phyloP scores from a whole-genome alignment of 2,113 vertebrate genomes.

The Sapayoa aenigma region DNA sequence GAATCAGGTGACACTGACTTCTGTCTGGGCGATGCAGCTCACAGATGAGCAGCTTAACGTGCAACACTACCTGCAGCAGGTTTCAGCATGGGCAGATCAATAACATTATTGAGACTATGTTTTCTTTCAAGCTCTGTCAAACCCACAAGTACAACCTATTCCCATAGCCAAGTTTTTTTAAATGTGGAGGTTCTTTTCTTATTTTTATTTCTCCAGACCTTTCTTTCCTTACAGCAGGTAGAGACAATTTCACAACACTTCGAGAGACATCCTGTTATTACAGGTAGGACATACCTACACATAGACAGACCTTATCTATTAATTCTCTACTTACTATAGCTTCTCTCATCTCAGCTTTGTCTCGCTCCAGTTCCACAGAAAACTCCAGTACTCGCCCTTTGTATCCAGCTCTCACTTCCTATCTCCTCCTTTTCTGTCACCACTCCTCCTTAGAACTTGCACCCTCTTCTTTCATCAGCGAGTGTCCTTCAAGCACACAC shows the following conservation, averaged over 20 bases:
- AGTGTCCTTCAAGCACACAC: neutral
- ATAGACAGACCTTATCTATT: neutral
- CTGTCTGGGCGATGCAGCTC: neutral
- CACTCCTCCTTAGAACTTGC: neutral
- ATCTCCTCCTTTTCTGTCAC: neutral
- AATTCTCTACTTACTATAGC: neutral
- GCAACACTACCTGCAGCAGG: neutral
- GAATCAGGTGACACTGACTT: neutral
- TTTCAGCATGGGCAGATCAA: neutral
- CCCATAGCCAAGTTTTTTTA: neutral
- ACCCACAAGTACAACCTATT: neutral
- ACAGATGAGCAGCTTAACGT: neutral
- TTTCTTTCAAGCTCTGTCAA: slow-evolving; percentile 1
- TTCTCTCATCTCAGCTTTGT: neutral
- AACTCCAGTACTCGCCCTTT: rapidly evolving
- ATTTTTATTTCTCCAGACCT: neutral
- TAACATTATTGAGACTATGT: neutral
- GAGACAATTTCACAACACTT: neutral
- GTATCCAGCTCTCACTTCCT: neutral
- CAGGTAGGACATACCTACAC: neutral
- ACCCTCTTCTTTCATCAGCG: rapidly evolving
- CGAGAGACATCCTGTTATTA: neutral
- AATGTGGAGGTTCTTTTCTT: neutral
- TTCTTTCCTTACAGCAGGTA: neutral
- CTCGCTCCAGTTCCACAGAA: neutral